Evolutionary conservation across 2,888 invertebrate species (phyloP).

Genomic region (Ochropleura plecta): DNA sequence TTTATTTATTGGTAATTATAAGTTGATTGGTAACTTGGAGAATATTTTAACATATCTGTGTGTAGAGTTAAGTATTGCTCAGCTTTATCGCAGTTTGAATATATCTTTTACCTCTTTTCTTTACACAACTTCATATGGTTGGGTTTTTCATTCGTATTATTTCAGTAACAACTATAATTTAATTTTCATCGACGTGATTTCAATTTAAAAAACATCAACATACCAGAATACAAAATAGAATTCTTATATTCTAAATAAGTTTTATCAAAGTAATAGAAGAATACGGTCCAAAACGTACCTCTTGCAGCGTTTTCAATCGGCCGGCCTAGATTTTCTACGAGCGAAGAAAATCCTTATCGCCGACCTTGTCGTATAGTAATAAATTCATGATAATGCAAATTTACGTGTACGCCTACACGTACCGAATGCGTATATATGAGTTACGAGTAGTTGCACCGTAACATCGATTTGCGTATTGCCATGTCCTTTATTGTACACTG

Average conservation of each 20-base stretch:
- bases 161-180: slow-evolving; percentile 1
- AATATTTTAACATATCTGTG: slow-evolving; percentile 21
- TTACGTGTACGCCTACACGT: slow-evolving; percentile 47
- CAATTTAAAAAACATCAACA: background rate
- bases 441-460: slow-evolving; percentile 49
- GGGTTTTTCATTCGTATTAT: slow-evolving; percentile 20
- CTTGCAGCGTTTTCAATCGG: slow-evolving; percentile 43
- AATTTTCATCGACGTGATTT: slow-evolving; percentile 4
- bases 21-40: slow-evolving; percentile 1
- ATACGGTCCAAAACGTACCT: slow-evolving; percentile 3
- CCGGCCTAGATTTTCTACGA: slow-evolving; percentile 62
- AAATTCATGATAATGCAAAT: slow-evolving; percentile 59
- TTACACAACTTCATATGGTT: background rate
- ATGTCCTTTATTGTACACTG: slow-evolving; percentile 33
- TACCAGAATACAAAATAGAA: background rate
- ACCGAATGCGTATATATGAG: slow-evolving; percentile 36
- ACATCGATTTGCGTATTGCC: slow-evolving; percentile 53
- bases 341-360: slow-evolving; percentile 61
- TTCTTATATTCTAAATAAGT: background rate
- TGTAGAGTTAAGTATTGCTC: background rate
- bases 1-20: slow-evolving; percentile 10
- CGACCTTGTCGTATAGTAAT: slow-evolving; percentile 63
- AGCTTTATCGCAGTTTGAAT: background rate
- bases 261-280: background rate
- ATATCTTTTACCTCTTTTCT: background rate